Evolutionary conservation across 2,888 invertebrate species (phyloP).

Genomic region (Oxyscelio sp.): DNA sequence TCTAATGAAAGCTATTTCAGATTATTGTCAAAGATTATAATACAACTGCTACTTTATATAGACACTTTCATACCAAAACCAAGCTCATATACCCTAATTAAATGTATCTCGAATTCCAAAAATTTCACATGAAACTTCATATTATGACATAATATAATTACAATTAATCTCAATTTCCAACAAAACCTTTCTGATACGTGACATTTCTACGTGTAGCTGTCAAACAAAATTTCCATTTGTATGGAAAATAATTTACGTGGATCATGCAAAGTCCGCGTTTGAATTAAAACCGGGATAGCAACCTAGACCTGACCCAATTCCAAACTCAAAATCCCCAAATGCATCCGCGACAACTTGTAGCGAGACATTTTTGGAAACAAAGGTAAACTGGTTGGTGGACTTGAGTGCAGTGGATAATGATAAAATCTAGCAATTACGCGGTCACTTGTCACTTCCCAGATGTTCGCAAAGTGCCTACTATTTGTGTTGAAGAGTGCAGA

Average conservation of each 20-base stretch:
- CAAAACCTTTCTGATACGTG: background rate
- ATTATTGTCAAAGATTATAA: too few species aligned
- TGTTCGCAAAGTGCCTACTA: slow-evolving; percentile 69
- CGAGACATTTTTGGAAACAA: background rate
- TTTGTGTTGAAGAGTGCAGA: slow-evolving; percentile 75
- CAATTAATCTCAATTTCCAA: background rate
- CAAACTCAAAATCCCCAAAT: slow-evolving; percentile 1
- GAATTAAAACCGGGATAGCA: background rate
- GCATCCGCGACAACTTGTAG: slow-evolving; percentile 12
- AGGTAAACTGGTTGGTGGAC: slow-evolving; percentile 11
- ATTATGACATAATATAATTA: too few species aligned
- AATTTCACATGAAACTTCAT: too few species aligned
- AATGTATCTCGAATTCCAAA: too few species aligned
- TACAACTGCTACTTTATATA: too few species aligned
- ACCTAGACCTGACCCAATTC: background rate
- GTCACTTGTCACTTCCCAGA: slow-evolving; percentile 88
- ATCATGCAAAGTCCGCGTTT: background rate
- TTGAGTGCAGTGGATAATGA: slow-evolving; percentile 30
- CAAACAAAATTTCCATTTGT: background rate
- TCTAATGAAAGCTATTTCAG: too few species aligned
- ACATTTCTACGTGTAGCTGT: background rate
- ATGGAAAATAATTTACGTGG: background rate
- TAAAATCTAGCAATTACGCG: slow-evolving; percentile 83
- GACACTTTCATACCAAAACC: too few species aligned
- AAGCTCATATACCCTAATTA: too few species aligned